Base-by-base conservation (phyloP, 2,113 vertebrate genomes). In the Calidris pugnax region DNA sequence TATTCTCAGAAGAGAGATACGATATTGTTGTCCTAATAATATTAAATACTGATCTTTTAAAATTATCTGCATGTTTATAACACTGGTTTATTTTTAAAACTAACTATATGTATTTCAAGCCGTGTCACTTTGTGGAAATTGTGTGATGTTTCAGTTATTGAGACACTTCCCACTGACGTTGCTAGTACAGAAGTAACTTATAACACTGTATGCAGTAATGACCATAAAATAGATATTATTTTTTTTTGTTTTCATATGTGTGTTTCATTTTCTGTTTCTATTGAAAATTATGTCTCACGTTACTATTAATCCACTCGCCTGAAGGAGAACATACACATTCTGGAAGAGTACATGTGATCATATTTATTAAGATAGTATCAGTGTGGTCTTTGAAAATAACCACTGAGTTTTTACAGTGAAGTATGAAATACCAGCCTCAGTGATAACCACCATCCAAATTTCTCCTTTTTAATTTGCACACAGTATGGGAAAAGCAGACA, bases 371-470 rank as follows among this genome's bases (percentile, higher is more conserved):
- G 66, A 69, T 64, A 77, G 28, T 76, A 87, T 47, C 9, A 88
- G 91, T 93, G 93, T 96, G 80, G 72, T 97, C 80, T 93, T 84
- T 95, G 79, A 94, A 94, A 95, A 79, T 77, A 81, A 76, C 86
- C 30, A 80, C 56, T 93, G 51, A 87, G 76, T 78, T 97, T 97
- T 90, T 91, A 81, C n/a, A 82, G 48, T 45, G 28, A 68, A 88
- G 53, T 90, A 60, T 82, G 89, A 93, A 96, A 68, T 72, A 73
- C 66, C 68, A 85, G 59, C 48, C 66, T 89, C 87, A 75, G 55
- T 64, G 68, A 95, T 95, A 96, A 91, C 19, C 59, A 56, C 23
- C 24, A 35, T 64, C 68, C 37, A 82, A 86, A 74, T 55, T 93
- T 85, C 66, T 90, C 48, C 35, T 39, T 91, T 90, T 96, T 71